Percentiles rank a stretch among this genome's conserved stretches.
These are phyloP conservation scores for Gnathonemus longibarbis DNA, from an alignment of 2,113 vertebrate genomes.

Conservation along the genomic window DNA sequence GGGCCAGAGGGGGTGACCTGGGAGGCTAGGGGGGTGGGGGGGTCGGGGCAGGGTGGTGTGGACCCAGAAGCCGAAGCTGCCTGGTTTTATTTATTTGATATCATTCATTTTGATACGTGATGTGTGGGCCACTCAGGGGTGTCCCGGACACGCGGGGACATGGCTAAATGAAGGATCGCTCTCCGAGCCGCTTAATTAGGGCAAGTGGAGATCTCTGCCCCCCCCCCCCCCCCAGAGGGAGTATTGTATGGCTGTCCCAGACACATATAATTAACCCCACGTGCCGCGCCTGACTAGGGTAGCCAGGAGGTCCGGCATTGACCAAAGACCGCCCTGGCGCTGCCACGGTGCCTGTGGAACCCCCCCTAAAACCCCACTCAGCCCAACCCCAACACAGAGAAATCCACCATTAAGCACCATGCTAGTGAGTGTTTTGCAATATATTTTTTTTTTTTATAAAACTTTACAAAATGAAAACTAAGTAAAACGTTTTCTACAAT, in stretches of 20 bases:
- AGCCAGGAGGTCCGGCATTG: slow-evolving; percentile 6
- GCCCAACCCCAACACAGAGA: not conserved
- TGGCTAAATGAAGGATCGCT: slow-evolving; percentile 34
- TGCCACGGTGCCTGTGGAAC: not conserved
- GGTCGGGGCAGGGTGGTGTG: not conserved
- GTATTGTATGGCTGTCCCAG: slow-evolving; percentile 47
- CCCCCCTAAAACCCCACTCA: slow-evolving; percentile 7
- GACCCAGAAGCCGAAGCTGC: not conserved
- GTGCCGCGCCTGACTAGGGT: slow-evolving; percentile 27
- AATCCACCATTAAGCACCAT: not conserved
- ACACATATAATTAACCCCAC: slow-evolving; percentile 33
- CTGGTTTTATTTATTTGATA: slow-evolving; percentile 6
- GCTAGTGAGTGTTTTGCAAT: not conserved
- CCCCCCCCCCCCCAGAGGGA: slow-evolving; percentile 41
- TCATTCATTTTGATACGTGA: not conserved
- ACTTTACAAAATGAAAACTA: not conserved
- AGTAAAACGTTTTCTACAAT: not conserved
- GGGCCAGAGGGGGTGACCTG: not conserved
- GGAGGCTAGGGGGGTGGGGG: not conserved
- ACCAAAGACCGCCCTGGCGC: not conserved
- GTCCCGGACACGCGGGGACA: not conserved
- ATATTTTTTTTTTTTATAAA: not conserved
- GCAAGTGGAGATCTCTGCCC: slow-evolving; percentile 37
- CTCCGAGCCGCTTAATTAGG: slow-evolving; percentile 46
- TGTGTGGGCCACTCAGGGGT: not conserved